These are phyloP conservation scores for Cephalopholis sonnerati DNA, from an alignment of 2,113 vertebrate genomes.

Conservation along the genomic window DNA sequence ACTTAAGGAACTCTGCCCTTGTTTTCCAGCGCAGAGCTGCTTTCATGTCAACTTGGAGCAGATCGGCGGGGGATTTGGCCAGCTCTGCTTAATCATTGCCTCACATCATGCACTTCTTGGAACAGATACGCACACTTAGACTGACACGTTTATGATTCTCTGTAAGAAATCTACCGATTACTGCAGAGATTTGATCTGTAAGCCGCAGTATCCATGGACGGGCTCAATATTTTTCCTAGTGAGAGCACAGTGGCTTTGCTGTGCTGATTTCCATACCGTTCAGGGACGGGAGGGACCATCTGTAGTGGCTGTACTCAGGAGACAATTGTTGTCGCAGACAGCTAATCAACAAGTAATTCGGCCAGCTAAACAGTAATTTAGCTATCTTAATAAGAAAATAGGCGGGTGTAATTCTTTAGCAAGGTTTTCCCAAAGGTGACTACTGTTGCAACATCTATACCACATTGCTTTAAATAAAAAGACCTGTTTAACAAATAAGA, in stretches of 20 bases:
- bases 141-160: constrained; percentile 53
- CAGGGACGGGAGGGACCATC: constrained; percentile 21
- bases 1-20: constrained; percentile 58
- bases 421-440: neutral
- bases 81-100: constrained; percentile 63
- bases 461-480: neutral
- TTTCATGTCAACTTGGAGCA: constrained; percentile 63
- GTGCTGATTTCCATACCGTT: constrained; percentile 25
- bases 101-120: constrained; percentile 50
- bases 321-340: constrained; percentile 38
- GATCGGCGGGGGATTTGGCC: constrained; percentile 60
- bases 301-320: constrained; percentile 34
- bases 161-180: constrained; percentile 50
- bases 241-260: constrained; percentile 21
- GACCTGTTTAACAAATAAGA: neutral
- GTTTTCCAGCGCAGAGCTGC: constrained; percentile 60
- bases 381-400: constrained; percentile 17
- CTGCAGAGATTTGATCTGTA: constrained; percentile 42
- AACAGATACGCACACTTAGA: constrained; percentile 53
- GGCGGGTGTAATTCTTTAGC: neutral
- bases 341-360: constrained; percentile 48
- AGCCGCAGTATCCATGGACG: neutral
- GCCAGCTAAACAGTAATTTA: constrained; percentile 21
- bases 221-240: neutral
- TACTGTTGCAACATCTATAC: neutral